phyloP scores from a whole-genome alignment of 1,140 invertebrate species.

The Chelonus insularis region DNA sequence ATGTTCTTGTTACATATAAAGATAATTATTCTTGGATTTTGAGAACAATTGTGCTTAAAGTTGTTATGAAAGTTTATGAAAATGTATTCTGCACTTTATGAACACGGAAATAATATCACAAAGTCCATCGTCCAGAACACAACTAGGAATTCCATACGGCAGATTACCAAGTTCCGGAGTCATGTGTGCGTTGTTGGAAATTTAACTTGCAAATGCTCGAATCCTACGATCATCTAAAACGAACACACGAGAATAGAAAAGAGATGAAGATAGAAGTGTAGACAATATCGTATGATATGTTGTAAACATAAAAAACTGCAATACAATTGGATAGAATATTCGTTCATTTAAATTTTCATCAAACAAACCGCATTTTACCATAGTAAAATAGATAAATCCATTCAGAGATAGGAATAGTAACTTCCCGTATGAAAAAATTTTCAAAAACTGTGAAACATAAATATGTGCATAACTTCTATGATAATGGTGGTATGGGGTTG shows the following conservation, averaged over 20 bases:
- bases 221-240: no score
- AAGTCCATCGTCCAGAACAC: background rate
- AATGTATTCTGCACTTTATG: no score
- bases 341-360: conserved; percentile 13
- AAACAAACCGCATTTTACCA: background rate
- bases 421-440: no score
- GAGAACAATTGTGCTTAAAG: background rate
- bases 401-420: conserved; percentile 14
- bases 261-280: background rate
- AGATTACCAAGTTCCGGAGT: background rate
- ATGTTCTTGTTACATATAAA: no score
- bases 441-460: no score
- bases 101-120: background rate
- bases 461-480: no score
- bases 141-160: background rate
- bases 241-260: background rate
- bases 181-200: background rate
- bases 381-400: background rate
- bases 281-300: conserved; percentile 1
- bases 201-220: conserved; percentile 13
- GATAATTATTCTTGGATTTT: no score
- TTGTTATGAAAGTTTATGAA: no score
- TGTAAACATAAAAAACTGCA: background rate
- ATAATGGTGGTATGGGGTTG: no score
- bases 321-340: background rate